A percentile compares a stretch with the other conserved stretches of the same genome.
These are phyloP conservation scores for Beroe forskalii DNA, from an alignment of 37 sponge, comb jelly and placozoan species.

Conservation along the genomic window DNA sequence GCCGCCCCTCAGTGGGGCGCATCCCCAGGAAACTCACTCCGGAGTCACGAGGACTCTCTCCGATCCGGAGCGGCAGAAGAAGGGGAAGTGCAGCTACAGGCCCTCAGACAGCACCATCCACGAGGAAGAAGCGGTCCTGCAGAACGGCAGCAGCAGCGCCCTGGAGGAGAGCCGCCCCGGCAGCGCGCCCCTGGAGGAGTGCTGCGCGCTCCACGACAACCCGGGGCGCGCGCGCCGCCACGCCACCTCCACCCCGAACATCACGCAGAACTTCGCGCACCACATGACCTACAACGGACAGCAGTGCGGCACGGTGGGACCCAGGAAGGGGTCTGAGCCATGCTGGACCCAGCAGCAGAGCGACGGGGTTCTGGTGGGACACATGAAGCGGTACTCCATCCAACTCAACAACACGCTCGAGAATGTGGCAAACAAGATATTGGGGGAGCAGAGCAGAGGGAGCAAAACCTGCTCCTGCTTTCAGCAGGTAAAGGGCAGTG, in stretches of 20 bases:
- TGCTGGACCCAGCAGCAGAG: background rate
- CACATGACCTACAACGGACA: background rate
- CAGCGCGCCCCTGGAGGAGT: background rate
- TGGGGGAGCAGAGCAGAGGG: background rate
- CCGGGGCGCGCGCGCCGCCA: background rate
- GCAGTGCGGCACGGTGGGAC: background rate
- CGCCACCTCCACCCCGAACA: conserved; percentile 30
- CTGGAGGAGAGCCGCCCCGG: background rate
- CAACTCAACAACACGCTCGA: conserved; percentile 20
- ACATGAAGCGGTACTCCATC: conserved; percentile 37
- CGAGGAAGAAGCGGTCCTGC: background rate
- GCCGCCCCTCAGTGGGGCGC: background rate
- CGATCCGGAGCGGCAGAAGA: conserved; percentile 8
- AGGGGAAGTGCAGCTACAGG: background rate
- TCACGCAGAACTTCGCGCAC: background rate
- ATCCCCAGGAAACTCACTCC: too few species aligned
- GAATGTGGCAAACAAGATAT: background rate
- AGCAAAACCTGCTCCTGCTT: background rate
- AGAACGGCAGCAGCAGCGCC: background rate
- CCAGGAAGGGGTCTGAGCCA: conserved; percentile 37
- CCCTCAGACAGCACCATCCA: conserved; percentile 3
- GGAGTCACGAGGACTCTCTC: conserved; percentile 6
- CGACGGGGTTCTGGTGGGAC: background rate
- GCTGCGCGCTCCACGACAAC: background rate
- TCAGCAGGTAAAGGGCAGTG: background rate